Base-by-base conservation (phyloP, 2,888 invertebrate genomes). In the Eilema sororculum region DNA sequence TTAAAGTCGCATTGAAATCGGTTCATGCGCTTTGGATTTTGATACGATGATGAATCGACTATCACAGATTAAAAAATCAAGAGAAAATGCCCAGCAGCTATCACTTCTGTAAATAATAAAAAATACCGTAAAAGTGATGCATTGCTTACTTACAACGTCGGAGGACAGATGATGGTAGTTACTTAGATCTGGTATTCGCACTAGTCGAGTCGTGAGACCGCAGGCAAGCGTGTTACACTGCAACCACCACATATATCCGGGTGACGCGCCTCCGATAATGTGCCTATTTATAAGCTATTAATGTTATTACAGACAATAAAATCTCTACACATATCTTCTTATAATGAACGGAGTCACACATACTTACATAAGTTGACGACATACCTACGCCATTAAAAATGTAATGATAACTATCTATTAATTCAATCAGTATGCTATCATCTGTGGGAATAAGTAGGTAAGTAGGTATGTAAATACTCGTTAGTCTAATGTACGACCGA, bases 251-350 rank as follows among this genome's bases (percentile, higher is more conserved):
- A 83, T 24, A 83, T 24, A 25, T 82, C 84, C 82, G 83, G 82
- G 79, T 81, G 76, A 80, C 78, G 77, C 63, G 73, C 65, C 69
- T 68, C 75, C 73, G 73, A 84, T 74, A 80, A 88, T 89, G 86
- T n/a, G 30, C 37, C 37, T n/a, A 28, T 12, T 20, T 60, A 59
- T 28, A 33, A 8, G 30, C 30, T 33, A 28, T 28, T 28, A 28
- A 28, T 28, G 33, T 37, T 37, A 37, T 12, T 37, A 37, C 1
- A 37, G 33, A 41, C 41, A 46, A 81, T 84, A 84, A 88, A 86
- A 84, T 83, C 83, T 86, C 68, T 81, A 78, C 71, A 85, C 87
- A n/a, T n/a, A 41, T 62, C 24, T 41, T 41, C 8, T 24, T 62
- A 62, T 41, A 41, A 52, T n/a, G 3, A 56, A 22, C 52, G n/a